Evolutionary conservation across 2,888 invertebrate species (phyloP).

Genomic region (Malthinus seriepunctatus): DNA sequence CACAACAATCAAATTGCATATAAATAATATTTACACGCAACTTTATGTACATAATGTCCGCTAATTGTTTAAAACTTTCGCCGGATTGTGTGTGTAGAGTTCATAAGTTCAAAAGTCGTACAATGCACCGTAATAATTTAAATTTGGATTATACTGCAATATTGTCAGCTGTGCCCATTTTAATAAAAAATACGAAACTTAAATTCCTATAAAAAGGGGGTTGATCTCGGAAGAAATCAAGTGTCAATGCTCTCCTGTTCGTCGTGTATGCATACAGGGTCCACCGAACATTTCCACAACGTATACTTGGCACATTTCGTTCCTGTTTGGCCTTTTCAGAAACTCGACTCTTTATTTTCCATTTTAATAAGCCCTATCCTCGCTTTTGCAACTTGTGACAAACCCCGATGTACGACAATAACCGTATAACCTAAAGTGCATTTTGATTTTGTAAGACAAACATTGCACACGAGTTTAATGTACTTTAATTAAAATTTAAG

Average conservation of each 20-base stretch:
- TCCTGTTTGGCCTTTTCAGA: no score
- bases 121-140: conserved; percentile 33
- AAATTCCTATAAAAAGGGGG: conserved; percentile 13
- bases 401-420: no score
- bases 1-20: conserved; percentile 1
- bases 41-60: conserved; percentile 15
- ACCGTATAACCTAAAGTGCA: not conserved
- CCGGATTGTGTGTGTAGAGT: conserved; percentile 13
- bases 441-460: not conserved
- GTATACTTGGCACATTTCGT: no score
- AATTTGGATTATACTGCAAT: conserved; percentile 33
- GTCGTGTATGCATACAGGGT: no score
- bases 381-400: no score
- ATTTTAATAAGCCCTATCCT: no score
- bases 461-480: conserved; percentile 14
- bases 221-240: conserved; percentile 3
- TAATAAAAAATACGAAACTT: conserved; percentile 25
- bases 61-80: conserved; percentile 26
- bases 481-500: conserved; percentile 20
- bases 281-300: no score
- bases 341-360: no score
- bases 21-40: not conserved
- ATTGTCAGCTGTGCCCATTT: conserved; percentile 20
- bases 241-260: conserved; percentile 8
- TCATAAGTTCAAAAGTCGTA: conserved; percentile 30